phyloP scores from a whole-genome alignment of 2,888 invertebrate genomes.

The Clivina fossor region DNA sequence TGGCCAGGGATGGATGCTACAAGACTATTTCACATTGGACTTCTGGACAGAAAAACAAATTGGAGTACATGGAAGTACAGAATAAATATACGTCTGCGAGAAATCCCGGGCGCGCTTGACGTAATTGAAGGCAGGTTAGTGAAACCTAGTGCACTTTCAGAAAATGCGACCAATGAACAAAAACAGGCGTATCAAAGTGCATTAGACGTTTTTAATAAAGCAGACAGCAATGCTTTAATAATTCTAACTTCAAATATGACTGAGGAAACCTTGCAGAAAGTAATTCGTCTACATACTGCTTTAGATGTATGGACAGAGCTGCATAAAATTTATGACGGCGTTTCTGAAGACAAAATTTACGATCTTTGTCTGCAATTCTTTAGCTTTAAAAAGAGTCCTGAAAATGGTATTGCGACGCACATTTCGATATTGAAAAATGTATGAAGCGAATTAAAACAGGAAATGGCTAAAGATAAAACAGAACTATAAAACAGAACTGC shows the following conservation, averaged over 20 bases:
- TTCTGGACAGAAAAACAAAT: too few species aligned
- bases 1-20: too few species aligned
- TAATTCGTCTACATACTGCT: conserved; percentile 36
- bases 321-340: conserved; percentile 36
- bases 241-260: conserved; percentile 37
- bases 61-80: too few species aligned
- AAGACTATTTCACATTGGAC: too few species aligned
- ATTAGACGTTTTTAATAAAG: conserved; percentile 2
- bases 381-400: conserved; percentile 16
- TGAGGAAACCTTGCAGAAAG: conserved; percentile 36
- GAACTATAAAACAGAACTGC: conserved; percentile 9
- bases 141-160: background rate
- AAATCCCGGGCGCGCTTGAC: conserved; percentile 1
- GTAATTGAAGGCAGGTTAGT: conserved; percentile 7
- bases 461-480: conserved; percentile 3
- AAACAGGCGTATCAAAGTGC: background rate
- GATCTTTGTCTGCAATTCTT: conserved; percentile 38
- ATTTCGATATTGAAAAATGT: conserved; percentile 29
- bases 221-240: conserved; percentile 26
- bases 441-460: conserved; percentile 6
- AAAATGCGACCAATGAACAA: conserved; percentile 2
- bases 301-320: conserved; percentile 37
- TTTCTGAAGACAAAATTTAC: conserved; percentile 36
- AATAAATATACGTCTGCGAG: too few species aligned
- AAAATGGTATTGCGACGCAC: conserved; percentile 34